These are phyloP conservation scores for Teleiodes luculella DNA, from an alignment of 2,888 invertebrate species.

Conservation along the genomic window DNA sequence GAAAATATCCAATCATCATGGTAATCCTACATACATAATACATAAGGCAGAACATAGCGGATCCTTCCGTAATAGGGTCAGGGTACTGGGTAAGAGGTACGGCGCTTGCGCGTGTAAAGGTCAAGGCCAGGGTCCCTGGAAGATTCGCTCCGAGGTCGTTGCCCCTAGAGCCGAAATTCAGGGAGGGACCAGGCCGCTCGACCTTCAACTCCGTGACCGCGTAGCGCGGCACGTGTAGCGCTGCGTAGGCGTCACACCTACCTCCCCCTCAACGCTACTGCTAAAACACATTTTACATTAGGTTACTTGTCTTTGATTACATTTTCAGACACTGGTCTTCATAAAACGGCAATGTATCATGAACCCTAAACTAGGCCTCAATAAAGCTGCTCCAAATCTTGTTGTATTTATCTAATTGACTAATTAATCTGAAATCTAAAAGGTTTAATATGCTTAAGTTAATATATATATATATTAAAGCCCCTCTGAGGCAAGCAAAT, in stretches of 20 bases:
- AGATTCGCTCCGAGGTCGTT: conserved; percentile 71
- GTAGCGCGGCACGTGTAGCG: conserved; percentile 61
- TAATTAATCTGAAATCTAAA: too few relatives aligned
- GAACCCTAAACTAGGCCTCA: too few relatives aligned
- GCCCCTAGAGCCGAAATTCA: conserved; percentile 63
- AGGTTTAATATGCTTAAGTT: too few relatives aligned
- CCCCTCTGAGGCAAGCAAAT: too few relatives aligned
- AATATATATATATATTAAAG: too few relatives aligned
- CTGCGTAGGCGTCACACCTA: conserved; percentile 43
- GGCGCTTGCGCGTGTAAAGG: conserved; percentile 74
- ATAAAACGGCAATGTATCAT: background rate
- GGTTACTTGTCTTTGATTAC: background rate
- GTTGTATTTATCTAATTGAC: too few relatives aligned
- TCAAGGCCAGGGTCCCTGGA: conserved; percentile 74
- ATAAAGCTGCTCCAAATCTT: too few relatives aligned
- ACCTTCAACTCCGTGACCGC: conserved; percentile 68
- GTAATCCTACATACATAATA: conserved; percentile 23
- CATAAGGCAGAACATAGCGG: conserved; percentile 40
- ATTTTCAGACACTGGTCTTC: too few relatives aligned
- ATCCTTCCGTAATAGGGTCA: conserved; percentile 69
- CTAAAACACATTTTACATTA: background rate
- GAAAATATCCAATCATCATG: conserved; percentile 1
- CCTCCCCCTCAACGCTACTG: background rate
- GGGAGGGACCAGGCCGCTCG: conserved; percentile 59
- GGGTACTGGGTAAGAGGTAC: conserved; percentile 62